phyloP scores from a whole-genome alignment of 2,113 vertebrate species.

The Trinectes maculatus region DNA sequence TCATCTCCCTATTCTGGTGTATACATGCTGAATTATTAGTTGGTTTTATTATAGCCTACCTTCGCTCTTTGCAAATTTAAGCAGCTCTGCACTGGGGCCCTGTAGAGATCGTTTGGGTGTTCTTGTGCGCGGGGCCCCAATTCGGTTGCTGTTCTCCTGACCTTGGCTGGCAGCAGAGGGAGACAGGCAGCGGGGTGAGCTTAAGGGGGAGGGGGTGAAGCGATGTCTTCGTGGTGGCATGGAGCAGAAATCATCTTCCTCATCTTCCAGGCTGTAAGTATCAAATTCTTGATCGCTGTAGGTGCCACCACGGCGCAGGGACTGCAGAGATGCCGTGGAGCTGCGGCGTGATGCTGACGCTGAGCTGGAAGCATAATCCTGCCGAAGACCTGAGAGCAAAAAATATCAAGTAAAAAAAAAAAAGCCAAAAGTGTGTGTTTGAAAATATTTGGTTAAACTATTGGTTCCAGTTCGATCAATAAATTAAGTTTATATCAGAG shows the following conservation, averaged over 20 bases:
- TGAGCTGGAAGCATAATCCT: conserved; percentile 91
- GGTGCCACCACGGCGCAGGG: conserved; percentile 86
- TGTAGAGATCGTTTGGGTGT: conserved; percentile 84
- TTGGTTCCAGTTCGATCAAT: no score
- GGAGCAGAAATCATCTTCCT: conserved; percentile 85
- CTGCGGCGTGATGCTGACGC: conserved; percentile 88
- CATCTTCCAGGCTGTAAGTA: conserved; percentile 89
- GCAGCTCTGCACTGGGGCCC: conserved; percentile 83
- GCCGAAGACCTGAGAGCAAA: conserved; percentile 84
- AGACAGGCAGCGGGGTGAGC: conserved; percentile 89
- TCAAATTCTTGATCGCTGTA: conserved; percentile 94
- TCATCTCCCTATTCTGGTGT: neutral
- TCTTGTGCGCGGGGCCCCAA: conserved; percentile 76
- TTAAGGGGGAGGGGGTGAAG: conserved; percentile 87
- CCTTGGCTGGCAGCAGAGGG: conserved; percentile 82
- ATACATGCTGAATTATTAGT: neutral
- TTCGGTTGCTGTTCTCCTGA: conserved; percentile 70
- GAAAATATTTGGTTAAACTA: no score
- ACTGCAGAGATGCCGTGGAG: conserved; percentile 89
- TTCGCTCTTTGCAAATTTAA: conserved; percentile 87
- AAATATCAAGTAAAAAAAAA: neutral
- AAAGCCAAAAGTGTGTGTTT: no score
- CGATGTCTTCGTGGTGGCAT: conserved; percentile 79
- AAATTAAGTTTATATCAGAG: neutral
- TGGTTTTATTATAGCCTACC: conserved; percentile 71